A percentile compares a stretch with the other conserved stretches of the same genome.
phyloP scores from a whole-genome alignment of 1,140 invertebrate genomes.

The Lasaia peninsularis region DNA sequence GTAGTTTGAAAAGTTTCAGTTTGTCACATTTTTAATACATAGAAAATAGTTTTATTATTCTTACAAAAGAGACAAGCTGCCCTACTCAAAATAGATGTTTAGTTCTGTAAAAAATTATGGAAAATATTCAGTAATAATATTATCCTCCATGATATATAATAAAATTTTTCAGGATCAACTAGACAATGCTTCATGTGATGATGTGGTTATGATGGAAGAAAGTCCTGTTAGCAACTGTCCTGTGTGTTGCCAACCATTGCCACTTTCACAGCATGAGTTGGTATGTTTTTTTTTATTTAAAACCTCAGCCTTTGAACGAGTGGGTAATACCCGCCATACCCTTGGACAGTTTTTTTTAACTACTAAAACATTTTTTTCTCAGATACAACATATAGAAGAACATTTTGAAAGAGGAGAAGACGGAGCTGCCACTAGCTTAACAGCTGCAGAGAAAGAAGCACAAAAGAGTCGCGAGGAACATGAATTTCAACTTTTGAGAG shows the following conservation, averaged over 20 bases:
- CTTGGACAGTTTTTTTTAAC: no score
- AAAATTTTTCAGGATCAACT: constrained; percentile 49
- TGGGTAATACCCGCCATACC: no score
- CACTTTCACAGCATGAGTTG: constrained; percentile 70
- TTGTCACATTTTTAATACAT: no score
- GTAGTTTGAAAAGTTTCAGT: no score
- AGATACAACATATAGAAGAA: constrained; percentile 83
- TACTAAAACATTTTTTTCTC: constrained; percentile 19
- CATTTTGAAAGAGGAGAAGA: constrained; percentile 79
- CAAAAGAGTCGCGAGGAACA: constrained; percentile 85
- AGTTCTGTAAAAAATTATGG: no score
- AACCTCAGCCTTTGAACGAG: no score
- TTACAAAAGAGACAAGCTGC: no score
- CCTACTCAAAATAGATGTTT: no score
- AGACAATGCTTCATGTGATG: constrained; percentile 66
- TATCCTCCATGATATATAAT: no score
- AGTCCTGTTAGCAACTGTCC: constrained; percentile 73
- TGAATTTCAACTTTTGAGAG: constrained; percentile 88
- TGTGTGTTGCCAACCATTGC: constrained; percentile 70
- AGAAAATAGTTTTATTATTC: no score
- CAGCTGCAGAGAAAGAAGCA: constrained; percentile 82
- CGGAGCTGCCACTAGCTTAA: constrained; percentile 39
- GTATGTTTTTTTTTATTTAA: no score
- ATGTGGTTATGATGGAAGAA: constrained; percentile 72
- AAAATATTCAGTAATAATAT: no score